Percentiles rank a stretch among this genome's conserved stretches.
Evolutionary conservation across 2,888 invertebrate genomes (phyloP).

Genomic region (Ectemnius continuus): DNA sequence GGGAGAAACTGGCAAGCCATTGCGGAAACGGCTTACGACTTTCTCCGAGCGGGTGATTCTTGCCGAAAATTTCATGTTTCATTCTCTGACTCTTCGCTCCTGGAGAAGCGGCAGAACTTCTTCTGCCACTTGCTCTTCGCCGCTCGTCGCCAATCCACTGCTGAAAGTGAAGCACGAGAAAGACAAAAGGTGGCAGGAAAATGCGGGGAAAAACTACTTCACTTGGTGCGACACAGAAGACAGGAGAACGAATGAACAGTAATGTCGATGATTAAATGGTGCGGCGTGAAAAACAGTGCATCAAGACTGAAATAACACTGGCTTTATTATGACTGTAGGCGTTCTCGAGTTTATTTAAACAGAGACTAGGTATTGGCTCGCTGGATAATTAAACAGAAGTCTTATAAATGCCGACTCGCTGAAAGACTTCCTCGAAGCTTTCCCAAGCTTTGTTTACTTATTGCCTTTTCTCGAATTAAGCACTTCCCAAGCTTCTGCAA

Average conservation of each 20-base stretch:
- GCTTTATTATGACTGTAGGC: conserved; percentile 7
- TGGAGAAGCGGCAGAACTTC: no score
- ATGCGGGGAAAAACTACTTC: conserved; percentile 10
- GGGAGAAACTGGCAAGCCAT: no score
- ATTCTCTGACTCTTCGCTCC: no score
- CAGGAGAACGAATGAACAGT: conserved; percentile 11
- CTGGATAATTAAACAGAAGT: conserved; percentile 31
- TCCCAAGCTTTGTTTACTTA: not conserved
- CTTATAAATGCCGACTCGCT: not conserved
- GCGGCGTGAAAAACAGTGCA: not conserved
- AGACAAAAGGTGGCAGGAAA: not conserved
- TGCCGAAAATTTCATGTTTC: no score
- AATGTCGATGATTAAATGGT: conserved; percentile 42
- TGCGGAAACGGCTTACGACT: no score
- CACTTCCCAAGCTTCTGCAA: not conserved
- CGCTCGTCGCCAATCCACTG: no score
- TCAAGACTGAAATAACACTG: conserved; percentile 28
- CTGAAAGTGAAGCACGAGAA: not conserved
- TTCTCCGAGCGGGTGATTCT: no score
- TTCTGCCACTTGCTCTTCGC: no score
- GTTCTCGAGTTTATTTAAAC: conserved; percentile 19
- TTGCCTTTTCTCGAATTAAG: not conserved
- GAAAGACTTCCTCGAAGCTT: not conserved
- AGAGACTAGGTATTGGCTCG: not conserved
- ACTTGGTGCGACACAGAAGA: conserved; percentile 4